Evolutionary conservation across 2,888 invertebrate species (phyloP), one percentile per base, ranked within the genome.

Genomic region (Chamaedrilus cognettii): DNA sequence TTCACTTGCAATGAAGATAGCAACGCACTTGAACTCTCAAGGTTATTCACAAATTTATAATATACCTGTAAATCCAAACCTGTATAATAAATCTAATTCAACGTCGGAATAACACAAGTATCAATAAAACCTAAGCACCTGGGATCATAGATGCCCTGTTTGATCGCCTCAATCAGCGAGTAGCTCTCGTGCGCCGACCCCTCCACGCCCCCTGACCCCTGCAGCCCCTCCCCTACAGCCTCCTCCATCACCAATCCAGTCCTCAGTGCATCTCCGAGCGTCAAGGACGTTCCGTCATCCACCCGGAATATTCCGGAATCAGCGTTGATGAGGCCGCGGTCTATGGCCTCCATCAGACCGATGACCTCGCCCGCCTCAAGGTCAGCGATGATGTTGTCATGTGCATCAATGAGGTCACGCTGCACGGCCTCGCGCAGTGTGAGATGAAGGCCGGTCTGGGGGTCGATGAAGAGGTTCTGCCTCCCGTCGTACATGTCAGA

Each of bases 291-390:
- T 77, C 88, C 89, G 23, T 94, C 94, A 64, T 84, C 80, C 31
- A 87, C 89, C 77, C 90, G 93, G 33, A 63, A 52, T 0, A 90
- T 88, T 79, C 91, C 90, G 52, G 42, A 58, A 64, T 77, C 76
- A 51, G 83, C 92, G 83, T 98, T 96, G 65, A 98, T 87, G 73
- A 97, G 90, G 73, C 94, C 89, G 85, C 91, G 88, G 74, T 91
- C 89, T 72, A 97, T 93, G 11, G 96, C 97, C 85, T 98, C 95
- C 74, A 93, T 91, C 62, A 98, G 90, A n/a, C 96, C 94, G 77
- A 98, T 87, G 73, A 91, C 88, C 82, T 94, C 83, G 35, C 84
- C 82, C 51, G 86, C 86, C 88, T 90, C 86, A 72, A 86, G 84
- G 75, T 92, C 91, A 59, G 88, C 87, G 77, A 93, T 69, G 30